Evolutionary conservation across 2,888 invertebrate genomes (phyloP), one percentile per base, ranked within the genome.

Genomic region (Polymixis lichenea): DNA sequence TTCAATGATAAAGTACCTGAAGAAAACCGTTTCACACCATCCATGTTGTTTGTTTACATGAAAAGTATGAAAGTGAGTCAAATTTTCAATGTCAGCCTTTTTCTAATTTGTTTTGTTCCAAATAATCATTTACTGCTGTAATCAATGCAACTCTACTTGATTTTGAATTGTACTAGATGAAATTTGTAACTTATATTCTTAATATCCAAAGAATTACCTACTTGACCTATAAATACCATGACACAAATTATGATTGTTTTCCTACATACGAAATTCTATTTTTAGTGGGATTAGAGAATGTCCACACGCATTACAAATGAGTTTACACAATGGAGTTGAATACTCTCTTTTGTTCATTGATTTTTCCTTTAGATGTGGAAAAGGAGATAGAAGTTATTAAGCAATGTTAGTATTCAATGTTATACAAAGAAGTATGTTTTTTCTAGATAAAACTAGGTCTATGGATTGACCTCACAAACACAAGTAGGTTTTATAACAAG

Each of bases 391-490:
- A 17, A 28, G 15, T 15, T 38, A 15, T 46, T 19, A n/a, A 56
- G 32, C 17, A n/a, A 3, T 56, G 15, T 49, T 49, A 32, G 0
- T 46, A 25, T 46, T 46, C 22, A 49, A 60, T 62, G 61, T 49
- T 51, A 43, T 62, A 46, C 25, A 64, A 56, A 71, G 46, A 56
- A 51, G 13, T 28, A 64, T 72, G 43, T 69, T 70, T 65, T 58
- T 89, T 93, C 32, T 92, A 99, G 98, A 95, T 98, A 28, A 98
- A 98, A 91, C 94, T 99, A 77, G 99, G 99, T 0, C 94, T 99
- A 43, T 99, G 99, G 99, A 98, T 99, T 82, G 99, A 99, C 94
- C 96, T 99, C 84, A 99, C 99, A 1, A 99, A 99, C 91, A 99
- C 99, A 0, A 97, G 97, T 81, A 97, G 99, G 77, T 99, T 99